Percentiles rank a stretch among this genome's conserved stretches.
These are phyloP conservation scores for Leptura quadrifasciata DNA, from an alignment of 2,888 invertebrate genomes.

Conservation along the genomic window DNA sequence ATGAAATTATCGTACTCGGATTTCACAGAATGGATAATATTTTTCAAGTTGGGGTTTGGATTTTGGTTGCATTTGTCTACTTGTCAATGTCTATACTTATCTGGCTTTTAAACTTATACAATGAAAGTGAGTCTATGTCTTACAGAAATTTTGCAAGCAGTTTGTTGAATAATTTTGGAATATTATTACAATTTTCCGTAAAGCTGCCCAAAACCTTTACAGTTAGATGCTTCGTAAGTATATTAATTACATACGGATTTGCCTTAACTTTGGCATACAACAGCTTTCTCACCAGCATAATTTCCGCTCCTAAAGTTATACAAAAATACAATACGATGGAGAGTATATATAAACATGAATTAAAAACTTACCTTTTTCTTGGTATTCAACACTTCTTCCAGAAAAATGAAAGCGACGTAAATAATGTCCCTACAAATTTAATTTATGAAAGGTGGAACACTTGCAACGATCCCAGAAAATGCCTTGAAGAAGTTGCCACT, in stretches of 20 bases:
- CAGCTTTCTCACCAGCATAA: conserved; percentile 43
- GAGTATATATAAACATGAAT: conserved; percentile 42
- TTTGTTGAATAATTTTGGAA: conserved; percentile 21
- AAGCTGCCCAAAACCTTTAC: conserved; percentile 10
- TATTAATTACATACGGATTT: conserved; percentile 35
- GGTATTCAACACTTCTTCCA: not conserved
- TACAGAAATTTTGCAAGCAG: conserved; percentile 32
- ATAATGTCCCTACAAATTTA: not conserved
- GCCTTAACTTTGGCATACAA: conserved; percentile 25
- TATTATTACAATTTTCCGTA: conserved; percentile 16
- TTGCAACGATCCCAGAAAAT: not conserved
- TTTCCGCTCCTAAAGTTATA: conserved; percentile 35
- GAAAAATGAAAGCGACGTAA: not conserved
- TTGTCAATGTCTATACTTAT: conserved; percentile 23
- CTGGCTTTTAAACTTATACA: conserved; percentile 31
- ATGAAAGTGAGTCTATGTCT: conserved; percentile 24
- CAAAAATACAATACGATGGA: conserved; percentile 40
- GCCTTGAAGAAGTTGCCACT: not conserved
- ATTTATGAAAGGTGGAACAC: not conserved
- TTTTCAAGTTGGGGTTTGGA: not conserved
- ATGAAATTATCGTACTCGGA: conserved; percentile 15
- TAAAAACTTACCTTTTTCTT: conserved; percentile 37
- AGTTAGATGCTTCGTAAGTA: conserved; percentile 36
- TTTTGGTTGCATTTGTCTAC: conserved; percentile 16
- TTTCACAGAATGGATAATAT: conserved; percentile 39